Percentiles rank a stretch among this genome's conserved stretches.
Conservation (phyloP, 2,888 invertebrate genomes). For the Galeopsomyia nigrocyanea region DNA sequence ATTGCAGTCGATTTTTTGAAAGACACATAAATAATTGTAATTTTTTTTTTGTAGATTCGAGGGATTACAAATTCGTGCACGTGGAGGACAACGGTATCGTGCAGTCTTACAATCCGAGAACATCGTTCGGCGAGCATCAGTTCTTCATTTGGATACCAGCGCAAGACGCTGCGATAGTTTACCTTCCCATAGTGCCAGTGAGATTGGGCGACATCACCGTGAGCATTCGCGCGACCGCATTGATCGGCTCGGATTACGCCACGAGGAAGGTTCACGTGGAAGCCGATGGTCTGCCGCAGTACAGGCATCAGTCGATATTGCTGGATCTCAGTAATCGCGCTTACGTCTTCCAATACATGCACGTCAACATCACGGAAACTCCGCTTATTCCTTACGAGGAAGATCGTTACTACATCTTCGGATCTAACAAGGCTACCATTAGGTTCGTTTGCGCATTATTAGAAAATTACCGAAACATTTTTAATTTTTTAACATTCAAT, state of each 20-base stretch:
- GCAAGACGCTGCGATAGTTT: conserved; percentile 85
- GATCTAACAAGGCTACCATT: conserved; percentile 88
- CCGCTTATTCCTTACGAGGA: conserved; percentile 93
- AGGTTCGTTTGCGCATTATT: conserved; percentile 22
- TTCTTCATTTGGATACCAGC: conserved; percentile 89
- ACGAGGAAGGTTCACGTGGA: conserved; percentile 79
- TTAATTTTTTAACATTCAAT: background rate
- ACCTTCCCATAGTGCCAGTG: conserved; percentile 90
- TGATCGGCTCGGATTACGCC: conserved; percentile 81
- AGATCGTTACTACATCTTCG: conserved; percentile 92
- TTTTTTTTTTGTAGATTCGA: conserved; percentile 74
- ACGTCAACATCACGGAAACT: conserved; percentile 94
- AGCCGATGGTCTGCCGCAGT: conserved; percentile 92
- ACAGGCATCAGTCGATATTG: conserved; percentile 91
- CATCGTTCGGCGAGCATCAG: conserved; percentile 94
- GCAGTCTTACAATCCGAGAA: conserved; percentile 89
- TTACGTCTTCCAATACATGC: conserved; percentile 94
- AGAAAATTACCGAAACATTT: background rate
- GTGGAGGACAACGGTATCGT: conserved; percentile 89
- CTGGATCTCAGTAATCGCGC: conserved; percentile 93
- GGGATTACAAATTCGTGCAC: conserved; percentile 91
- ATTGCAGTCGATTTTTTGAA: too few species aligned
- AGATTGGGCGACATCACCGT: conserved; percentile 82
- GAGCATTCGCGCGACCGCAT: conserved; percentile 81
- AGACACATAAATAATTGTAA: too few species aligned